Evolutionary conservation across 2,797 vertebrate genomes (phyloP).

Genomic region (Manis pentadactyla): DNA sequence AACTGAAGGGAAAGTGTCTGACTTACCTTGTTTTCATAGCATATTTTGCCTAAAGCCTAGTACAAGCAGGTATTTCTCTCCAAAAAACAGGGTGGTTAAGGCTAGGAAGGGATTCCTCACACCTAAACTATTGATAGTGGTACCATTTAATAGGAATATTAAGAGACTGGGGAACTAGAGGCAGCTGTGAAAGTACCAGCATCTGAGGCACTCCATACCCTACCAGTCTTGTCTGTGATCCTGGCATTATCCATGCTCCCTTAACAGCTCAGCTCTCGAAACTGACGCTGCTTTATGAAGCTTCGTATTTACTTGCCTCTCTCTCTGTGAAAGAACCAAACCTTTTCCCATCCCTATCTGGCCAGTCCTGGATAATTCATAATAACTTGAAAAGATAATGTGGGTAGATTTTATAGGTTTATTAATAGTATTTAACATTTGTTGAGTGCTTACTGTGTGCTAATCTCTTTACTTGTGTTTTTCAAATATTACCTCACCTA

Average conservation of each 20-base stretch:
- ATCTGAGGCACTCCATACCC: not conserved
- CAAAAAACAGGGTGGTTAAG: not conserved
- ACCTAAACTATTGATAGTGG: not conserved
- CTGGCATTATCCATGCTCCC: not conserved
- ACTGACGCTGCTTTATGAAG: not conserved
- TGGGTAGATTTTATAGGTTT: not conserved
- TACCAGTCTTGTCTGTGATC: not conserved
- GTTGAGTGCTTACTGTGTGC: not conserved
- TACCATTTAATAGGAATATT: not conserved
- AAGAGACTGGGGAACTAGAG: not conserved
- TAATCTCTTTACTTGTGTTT: slow-evolving; percentile 25
- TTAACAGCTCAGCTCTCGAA: not conserved
- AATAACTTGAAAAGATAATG: slow-evolving; percentile 14
- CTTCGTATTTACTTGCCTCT: not conserved
- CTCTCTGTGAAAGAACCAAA: not conserved
- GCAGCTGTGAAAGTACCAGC: not conserved
- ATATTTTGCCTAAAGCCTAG: not conserved
- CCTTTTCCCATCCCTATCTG: not conserved
- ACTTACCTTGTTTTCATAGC: slow-evolving; percentile 36
- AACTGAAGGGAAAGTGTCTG: not conserved
- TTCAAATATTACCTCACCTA: not conserved
- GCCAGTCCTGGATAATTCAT: not conserved
- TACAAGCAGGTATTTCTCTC: not conserved
- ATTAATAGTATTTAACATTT: slow-evolving; percentile 26
- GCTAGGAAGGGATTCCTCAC: not conserved